Evolutionary conservation across 2,888 invertebrate species (phyloP).

Genomic region (Drosophila subquinaria): DNA sequence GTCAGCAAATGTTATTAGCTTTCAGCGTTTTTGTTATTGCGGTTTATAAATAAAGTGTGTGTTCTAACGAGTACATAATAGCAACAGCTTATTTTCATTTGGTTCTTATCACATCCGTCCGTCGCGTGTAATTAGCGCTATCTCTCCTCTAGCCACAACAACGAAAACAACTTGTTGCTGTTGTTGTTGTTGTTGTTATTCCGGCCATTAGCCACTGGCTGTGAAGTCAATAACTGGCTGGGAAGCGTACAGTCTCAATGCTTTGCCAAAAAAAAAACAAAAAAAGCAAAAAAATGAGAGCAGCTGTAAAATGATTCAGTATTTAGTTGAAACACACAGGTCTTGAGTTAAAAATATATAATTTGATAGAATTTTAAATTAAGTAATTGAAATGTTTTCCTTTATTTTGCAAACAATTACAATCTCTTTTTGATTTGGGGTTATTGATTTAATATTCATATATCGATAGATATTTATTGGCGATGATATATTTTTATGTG

Average conservation of each 20-base stretch:
- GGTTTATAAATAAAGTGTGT: slow-evolving; percentile 14
- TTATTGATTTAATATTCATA: no score
- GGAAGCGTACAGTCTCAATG: slow-evolving; percentile 43
- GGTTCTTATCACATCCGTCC: slow-evolving; percentile 74
- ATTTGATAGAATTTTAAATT: no score
- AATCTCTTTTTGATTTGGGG: no score
- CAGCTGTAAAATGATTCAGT: no score
- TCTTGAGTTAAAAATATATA: no score
- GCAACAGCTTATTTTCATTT: slow-evolving; percentile 47
- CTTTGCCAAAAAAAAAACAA: slow-evolving; percentile 22
- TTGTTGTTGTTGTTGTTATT: slow-evolving; percentile 10
- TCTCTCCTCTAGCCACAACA: slow-evolving; percentile 50
- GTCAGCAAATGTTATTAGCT: slow-evolving; percentile 32
- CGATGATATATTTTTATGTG: no score
- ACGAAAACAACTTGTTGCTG: slow-evolving; percentile 61
- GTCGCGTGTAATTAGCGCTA: slow-evolving; percentile 72
- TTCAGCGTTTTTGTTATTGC: slow-evolving; percentile 31
- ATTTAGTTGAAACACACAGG: no score
- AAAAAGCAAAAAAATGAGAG: no score
- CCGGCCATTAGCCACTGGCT: slow-evolving; percentile 47
- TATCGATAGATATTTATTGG: no score
- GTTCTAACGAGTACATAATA: slow-evolving; percentile 8
- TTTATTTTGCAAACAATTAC: no score
- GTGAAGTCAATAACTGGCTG: slow-evolving; percentile 37
- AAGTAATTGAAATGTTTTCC: no score